These are phyloP conservation scores for Drosophila antonietae DNA, from an alignment of 2,888 invertebrate species.

Conservation along the genomic window DNA sequence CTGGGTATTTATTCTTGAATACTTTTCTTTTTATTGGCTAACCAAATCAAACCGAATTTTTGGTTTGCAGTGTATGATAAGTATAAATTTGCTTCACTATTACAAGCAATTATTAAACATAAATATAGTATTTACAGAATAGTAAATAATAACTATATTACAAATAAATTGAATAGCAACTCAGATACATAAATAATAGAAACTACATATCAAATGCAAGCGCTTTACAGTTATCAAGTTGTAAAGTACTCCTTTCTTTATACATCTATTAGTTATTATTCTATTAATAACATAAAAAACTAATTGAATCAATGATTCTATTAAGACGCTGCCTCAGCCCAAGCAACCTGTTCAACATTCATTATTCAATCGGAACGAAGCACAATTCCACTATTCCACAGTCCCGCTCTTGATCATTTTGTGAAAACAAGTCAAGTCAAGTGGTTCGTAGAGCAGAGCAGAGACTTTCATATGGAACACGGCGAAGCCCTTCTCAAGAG, in stretches of 20 bases:
- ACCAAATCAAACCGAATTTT: no score
- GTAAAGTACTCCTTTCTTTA: neutral
- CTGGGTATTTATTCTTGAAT: no score
- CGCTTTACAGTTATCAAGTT: neutral
- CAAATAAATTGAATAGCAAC: neutral
- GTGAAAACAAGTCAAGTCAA: constrained; percentile 30
- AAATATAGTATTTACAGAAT: no score
- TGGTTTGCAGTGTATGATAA: no score
- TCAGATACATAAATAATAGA: neutral
- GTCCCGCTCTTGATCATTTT: constrained; percentile 15
- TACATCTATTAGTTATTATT: neutral
- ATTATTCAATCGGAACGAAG: constrained; percentile 35
- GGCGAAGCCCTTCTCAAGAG: constrained; percentile 34
- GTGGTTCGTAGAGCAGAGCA: constrained; percentile 29
- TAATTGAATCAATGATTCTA: constrained; percentile 23
- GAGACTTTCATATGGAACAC: constrained; percentile 34
- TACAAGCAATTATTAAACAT: no score
- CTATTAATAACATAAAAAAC: constrained; percentile 9
- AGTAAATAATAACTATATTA: no score
- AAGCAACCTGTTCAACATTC: constrained; percentile 32
- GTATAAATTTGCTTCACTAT: no score
- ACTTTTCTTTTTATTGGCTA: no score
- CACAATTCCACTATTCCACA: constrained; percentile 15
- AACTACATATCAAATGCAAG: neutral
- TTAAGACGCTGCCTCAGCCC: neutral